A percentile compares a stretch with the other conserved stretches of the same genome.
Evolutionary conservation across 2,113 vertebrate genomes (phyloP).

Genomic region (Balaenoptera acutorostrata): DNA sequence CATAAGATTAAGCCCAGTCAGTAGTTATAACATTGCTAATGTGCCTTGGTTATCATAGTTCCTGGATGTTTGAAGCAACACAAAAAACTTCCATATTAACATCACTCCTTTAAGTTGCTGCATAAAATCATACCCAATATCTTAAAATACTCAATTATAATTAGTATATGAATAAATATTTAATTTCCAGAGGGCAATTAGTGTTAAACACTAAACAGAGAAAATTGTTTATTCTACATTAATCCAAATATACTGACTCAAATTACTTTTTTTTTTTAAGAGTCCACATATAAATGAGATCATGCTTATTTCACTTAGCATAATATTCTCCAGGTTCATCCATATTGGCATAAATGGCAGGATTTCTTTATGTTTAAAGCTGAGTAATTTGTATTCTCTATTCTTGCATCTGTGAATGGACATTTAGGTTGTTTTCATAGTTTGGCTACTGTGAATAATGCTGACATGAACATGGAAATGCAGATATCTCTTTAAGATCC

Average conservation of each 20-base stretch:
- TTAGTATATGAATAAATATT: background rate
- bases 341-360: background rate
- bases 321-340: background rate
- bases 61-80: background rate
- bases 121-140: background rate
- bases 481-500: background rate
- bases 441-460: background rate
- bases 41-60: background rate
- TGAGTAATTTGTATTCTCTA: background rate
- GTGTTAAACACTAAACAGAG: background rate
- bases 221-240: background rate
- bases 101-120: background rate
- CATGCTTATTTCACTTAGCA: background rate
- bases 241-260: background rate
- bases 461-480: background rate
- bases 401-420: background rate
- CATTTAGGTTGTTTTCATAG: background rate
- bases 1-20: background rate
- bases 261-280: background rate
- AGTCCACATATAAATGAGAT: background rate
- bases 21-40: background rate
- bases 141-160: background rate
- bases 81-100: background rate
- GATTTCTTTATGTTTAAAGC: background rate
- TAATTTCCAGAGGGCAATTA: background rate